Evolutionary conservation across 2,797 vertebrate genomes (phyloP), one percentile per base, ranked within the genome.

Genomic region (Enteromius treurensis): DNA sequence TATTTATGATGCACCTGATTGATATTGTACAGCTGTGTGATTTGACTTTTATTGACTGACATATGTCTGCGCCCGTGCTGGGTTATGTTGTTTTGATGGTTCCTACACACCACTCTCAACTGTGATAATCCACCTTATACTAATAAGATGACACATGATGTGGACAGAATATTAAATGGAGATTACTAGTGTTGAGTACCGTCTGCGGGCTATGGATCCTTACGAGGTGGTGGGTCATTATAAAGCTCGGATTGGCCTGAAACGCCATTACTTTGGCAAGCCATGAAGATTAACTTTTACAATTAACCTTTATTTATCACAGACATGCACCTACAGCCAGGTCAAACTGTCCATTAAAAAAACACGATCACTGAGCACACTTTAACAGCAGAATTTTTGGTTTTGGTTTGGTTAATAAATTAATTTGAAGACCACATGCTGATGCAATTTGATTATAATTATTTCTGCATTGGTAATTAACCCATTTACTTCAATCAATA

Each of bases 301-400:
- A 93, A 93, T 94, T 94, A 94, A 94, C 91, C 91, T 94, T 93
- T 91, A 92, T 92, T 93, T 90, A 89, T 89, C 89, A 89, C 65
- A 29, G 90, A 92, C 87, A 91, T 86, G 86, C 89, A 91, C 89
- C 90, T 92, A 90, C 91, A 92, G 91, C 91, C 93, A 89, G 91
- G 91, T 93, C 90, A 91, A 82, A 75, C 87, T 84, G 85, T 49
- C 87, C 89, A 92, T 93, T 92, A 89, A 88, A 88, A 53, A 91
- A 88, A 74, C 90, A 92, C 92, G 91, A 88, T 89, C 86, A 90
- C 85, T 86, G 89, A 90, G 88, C 77, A 86, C 88, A 77, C 83
- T 78, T 85, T 80, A 69, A n/a, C n/a, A n/a, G n/a, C n/a, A n/a
- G n/a, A n/a, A n/a, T n/a, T n/a, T n/a, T n/a, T n/a, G n/a, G n/a